Percentiles rank a stretch among this genome's conserved stretches.
These are phyloP conservation scores for Ypsolopha sequella DNA, from an alignment of 2,888 invertebrate species.

Conservation along the genomic window DNA sequence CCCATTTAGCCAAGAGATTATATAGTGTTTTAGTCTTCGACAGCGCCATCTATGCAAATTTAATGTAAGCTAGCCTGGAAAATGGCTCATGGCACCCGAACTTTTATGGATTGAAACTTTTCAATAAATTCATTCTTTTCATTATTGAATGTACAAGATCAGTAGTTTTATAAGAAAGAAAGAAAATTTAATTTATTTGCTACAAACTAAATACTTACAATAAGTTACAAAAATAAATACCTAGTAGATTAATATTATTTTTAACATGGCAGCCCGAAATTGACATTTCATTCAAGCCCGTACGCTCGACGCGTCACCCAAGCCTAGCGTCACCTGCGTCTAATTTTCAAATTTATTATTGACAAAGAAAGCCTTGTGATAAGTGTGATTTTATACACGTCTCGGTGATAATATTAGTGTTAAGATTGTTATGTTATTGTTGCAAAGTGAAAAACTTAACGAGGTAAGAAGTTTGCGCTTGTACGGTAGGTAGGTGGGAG, in stretches of 20 bases:
- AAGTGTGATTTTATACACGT: conserved; percentile 67
- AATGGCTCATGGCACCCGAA: too few species aligned
- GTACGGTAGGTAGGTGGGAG: conserved; percentile 21
- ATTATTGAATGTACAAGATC: too few species aligned
- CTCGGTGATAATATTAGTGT: conserved; percentile 61
- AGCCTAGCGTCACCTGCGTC: conserved; percentile 31
- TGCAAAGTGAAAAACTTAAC: conserved; percentile 51
- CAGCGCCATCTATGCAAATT: too few species aligned
- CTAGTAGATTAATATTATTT: background rate
- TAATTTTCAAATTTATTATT: conserved; percentile 61
- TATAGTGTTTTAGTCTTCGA: too few species aligned
- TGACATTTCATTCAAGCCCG: conserved; percentile 5
- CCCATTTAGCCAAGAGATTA: too few species aligned
- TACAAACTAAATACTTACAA: too few species aligned
- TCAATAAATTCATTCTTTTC: too few species aligned
- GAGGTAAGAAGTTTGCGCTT: conserved; percentile 49
- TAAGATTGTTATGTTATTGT: conserved; percentile 67
- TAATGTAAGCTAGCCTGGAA: too few species aligned
- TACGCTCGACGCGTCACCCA: conserved; percentile 43
- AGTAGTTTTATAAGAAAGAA: too few species aligned
- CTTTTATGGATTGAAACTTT: too few species aligned
- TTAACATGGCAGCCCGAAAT: background rate
- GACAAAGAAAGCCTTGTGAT: conserved; percentile 66
- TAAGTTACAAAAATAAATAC: too few species aligned
- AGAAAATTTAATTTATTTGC: too few species aligned